phyloP scores from a whole-genome alignment of 2,797 vertebrate genomes.

The Thripadectes ignobilis region DNA sequence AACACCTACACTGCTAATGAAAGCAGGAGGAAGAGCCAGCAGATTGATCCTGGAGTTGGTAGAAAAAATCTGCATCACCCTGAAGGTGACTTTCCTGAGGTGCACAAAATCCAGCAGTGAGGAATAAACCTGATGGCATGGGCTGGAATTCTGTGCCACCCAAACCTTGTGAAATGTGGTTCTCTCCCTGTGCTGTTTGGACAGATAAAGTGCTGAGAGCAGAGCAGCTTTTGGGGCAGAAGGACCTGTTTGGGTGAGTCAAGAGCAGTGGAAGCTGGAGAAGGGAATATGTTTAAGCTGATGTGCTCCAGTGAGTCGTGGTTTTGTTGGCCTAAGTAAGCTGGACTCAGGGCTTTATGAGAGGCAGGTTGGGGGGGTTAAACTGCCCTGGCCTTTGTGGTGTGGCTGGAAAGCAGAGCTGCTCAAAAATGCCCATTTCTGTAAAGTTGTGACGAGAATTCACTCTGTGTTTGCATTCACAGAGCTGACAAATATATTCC shows the following conservation, averaged over 20 bases:
- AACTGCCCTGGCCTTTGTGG: neutral
- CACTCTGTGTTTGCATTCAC: too few relatives aligned
- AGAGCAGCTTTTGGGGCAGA: neutral
- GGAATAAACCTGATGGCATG: neutral
- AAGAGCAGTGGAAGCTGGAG: neutral
- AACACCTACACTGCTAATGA: neutral
- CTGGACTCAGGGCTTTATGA: neutral
- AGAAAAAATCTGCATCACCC: neutral
- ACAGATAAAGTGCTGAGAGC: neutral
- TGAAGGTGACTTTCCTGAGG: neutral
- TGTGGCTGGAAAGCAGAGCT: neutral
- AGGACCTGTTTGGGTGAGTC: neutral
- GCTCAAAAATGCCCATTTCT: neutral
- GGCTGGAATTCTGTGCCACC: neutral
- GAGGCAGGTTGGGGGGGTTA: neutral
- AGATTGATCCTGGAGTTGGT: neutral
- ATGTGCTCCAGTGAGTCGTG: neutral
- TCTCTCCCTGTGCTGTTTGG: neutral
- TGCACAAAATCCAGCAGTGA: accelerated
- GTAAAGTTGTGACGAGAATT: neutral
- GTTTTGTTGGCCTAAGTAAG: neutral
- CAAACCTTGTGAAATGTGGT: neutral
- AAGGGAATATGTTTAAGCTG: neutral
- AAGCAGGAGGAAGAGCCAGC: neutral
- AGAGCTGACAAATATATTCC: too few relatives aligned